phyloP scores from a whole-genome alignment of 2,888 invertebrate species.

The Heliconius aoede region DNA sequence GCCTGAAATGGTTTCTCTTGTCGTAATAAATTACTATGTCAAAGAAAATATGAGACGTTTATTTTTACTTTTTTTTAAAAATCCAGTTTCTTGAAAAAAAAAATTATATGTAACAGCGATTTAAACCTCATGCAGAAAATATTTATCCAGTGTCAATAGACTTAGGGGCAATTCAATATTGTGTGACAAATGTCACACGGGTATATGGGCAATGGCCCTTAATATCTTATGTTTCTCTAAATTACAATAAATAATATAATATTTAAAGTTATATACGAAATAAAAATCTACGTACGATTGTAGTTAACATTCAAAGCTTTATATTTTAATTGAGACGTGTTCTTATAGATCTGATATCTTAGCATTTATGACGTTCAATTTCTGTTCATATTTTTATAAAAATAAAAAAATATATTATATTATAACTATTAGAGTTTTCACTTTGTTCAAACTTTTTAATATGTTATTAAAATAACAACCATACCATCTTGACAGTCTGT shows the following conservation, averaged over 20 bases:
- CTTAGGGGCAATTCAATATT: no score
- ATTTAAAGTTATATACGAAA: neutral
- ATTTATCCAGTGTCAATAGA: no score
- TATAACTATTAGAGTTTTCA: neutral
- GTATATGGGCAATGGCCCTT: no score
- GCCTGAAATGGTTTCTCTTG: neutral
- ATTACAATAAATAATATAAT: no score
- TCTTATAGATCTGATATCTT: constrained; percentile 1
- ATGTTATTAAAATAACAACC: neutral
- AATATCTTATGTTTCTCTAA: neutral
- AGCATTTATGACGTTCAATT: neutral
- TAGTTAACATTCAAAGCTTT: neutral
- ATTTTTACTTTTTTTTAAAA: no score
- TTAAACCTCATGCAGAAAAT: no score
- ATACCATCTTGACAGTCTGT: neutral
- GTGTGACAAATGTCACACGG: no score
- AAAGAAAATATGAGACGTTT: no score
- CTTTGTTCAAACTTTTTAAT: neutral
- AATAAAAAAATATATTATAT: neutral
- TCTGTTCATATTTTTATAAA: constrained; percentile 1
- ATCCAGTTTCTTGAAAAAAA: no score
- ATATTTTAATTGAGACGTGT: neutral
- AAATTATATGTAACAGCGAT: no score
- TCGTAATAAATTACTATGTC: neutral
- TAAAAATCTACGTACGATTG: neutral